Percentiles rank a stretch among this genome's conserved stretches.
Conservation (phyloP, 1,140 invertebrate genomes). For the Mercenaria mercenaria region DNA sequence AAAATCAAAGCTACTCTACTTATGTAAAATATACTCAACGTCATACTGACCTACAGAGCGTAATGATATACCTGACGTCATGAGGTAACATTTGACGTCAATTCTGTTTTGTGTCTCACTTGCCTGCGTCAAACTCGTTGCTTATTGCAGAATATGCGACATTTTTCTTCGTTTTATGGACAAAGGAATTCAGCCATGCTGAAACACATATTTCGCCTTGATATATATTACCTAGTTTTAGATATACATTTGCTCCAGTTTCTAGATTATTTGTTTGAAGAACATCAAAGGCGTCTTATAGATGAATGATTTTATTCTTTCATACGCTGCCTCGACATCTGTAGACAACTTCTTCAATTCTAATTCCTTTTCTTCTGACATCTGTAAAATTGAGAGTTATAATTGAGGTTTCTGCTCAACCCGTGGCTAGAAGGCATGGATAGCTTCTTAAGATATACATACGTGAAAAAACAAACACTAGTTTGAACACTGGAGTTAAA, state of each 20-base stretch:
- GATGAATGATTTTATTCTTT: conserved; percentile 63
- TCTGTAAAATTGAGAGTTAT: no score
- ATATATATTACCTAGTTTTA: conserved; percentile 72
- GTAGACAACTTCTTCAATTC: neutral
- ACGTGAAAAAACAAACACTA: no score
- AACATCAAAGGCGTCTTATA: conserved; percentile 68
- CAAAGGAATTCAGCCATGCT: no score
- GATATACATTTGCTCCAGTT: conserved; percentile 52
- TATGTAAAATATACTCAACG: no score
- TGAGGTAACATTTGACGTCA: neutral
- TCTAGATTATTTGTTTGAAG: conserved; percentile 60
- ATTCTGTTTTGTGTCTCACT: neutral
- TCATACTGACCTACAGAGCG: no score
- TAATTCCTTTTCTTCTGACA: neutral
- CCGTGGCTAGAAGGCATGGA: no score
- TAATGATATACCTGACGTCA: neutral
- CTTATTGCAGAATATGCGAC: neutral
- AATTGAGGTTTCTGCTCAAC: no score
- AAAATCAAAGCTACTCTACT: no score
- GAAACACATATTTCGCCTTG: no score
- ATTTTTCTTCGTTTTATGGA: no score
- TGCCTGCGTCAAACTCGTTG: neutral
- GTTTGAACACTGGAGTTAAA: no score
- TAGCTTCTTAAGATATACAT: no score
- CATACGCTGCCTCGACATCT: conserved; percentile 46